Percentiles rank a stretch among this genome's conserved stretches.
Conservation (phyloP, 2,888 invertebrate genomes). For the Polietes domitor region DNA sequence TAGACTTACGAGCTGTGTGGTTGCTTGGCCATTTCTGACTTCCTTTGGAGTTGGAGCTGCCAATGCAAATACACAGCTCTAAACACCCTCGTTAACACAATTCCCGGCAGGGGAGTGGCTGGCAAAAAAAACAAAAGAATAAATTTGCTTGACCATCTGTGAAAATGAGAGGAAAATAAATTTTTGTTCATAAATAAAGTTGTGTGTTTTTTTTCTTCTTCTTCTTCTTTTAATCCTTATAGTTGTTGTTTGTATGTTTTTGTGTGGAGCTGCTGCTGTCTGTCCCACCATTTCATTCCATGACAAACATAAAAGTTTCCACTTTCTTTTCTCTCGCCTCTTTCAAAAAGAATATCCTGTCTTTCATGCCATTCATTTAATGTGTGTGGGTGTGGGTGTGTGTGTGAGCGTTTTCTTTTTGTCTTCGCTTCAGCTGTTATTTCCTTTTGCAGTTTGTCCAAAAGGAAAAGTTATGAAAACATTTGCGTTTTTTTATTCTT, state of each 20-base stretch:
- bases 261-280: background rate
- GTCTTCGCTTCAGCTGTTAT: slow-evolving; percentile 21
- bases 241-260: slow-evolving; percentile 41
- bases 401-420: background rate
- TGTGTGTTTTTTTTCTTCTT: slow-evolving; percentile 47
- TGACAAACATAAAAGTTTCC: background rate
- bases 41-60: background rate
- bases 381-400: no score
- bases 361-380: background rate
- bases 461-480: slow-evolving; percentile 22
- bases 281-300: background rate
- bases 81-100: no score
- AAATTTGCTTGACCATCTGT: slow-evolving; percentile 70
- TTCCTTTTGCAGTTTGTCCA: slow-evolving; percentile 34
- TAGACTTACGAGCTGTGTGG: background rate
- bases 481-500: slow-evolving; percentile 18
- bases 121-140: slow-evolving; percentile 20
- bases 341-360: background rate
- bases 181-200: slow-evolving; percentile 67
- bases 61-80: no score
- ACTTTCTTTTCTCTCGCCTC: background rate
- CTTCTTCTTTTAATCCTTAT: slow-evolving; percentile 63
- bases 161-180: slow-evolving; percentile 68
- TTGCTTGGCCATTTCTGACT: background rate
- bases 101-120: background rate